A percentile compares a stretch with the other conserved stretches of the same genome.
phyloP scores from a whole-genome alignment of 2,888 invertebrate genomes.

The Willowsia nigromaculata region DNA sequence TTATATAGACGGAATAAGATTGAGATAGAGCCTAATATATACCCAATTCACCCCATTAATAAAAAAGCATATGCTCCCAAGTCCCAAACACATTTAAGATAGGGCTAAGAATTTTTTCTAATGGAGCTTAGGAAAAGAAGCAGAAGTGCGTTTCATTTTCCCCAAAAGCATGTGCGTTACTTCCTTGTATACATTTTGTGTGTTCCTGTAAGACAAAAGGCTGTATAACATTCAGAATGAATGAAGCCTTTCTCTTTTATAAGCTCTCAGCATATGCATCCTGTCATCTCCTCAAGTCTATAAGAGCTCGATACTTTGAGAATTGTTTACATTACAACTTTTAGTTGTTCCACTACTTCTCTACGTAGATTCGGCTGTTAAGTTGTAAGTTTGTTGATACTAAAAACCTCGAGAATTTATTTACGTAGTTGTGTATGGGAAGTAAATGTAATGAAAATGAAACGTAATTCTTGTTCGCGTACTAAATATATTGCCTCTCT shows the following conservation, averaged over 20 bases:
- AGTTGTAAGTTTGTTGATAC: slow-evolving; percentile 23
- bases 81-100: not conserved
- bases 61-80: slow-evolving; percentile 3
- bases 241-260: not conserved
- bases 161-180: not conserved
- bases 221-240: not conserved
- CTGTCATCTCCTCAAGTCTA: not conserved
- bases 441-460: slow-evolving; percentile 21
- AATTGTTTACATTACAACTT: slow-evolving; percentile 26
- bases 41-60: not conserved
- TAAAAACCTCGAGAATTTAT: slow-evolving; percentile 13
- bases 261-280: not conserved
- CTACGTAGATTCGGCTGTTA: not conserved
- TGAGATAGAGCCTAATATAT: not conserved
- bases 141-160: slow-evolving; percentile 9
- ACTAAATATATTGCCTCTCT: not conserved
- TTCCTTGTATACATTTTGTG: not conserved
- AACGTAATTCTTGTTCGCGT: slow-evolving; percentile 1
- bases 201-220: not conserved
- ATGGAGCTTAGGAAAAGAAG: not conserved
- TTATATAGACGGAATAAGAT: not conserved
- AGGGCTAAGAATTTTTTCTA: not conserved
- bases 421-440: slow-evolving; percentile 17
- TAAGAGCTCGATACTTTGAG: not conserved
- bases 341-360: not conserved